A percentile compares a stretch with the other conserved stretches of the same genome.
phyloP scores from a whole-genome alignment of 2,888 invertebrate species.

The Luperina nickerlii region DNA sequence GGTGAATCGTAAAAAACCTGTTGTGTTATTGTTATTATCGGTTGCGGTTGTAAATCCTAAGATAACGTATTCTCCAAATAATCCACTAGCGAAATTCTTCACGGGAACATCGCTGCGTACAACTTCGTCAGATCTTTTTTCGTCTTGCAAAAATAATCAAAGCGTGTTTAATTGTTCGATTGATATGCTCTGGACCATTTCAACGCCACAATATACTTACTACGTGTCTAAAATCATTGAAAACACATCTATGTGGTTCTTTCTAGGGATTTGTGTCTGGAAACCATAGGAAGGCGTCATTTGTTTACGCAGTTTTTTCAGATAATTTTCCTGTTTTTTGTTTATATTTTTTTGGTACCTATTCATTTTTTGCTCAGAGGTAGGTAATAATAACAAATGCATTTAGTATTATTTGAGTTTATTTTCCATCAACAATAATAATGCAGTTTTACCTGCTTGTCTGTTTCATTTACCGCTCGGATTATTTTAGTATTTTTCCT shows the following conservation, averaged over 20 bases:
- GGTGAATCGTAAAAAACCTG: constrained; percentile 44
- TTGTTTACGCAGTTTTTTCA: constrained; percentile 44
- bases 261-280: constrained; percentile 58
- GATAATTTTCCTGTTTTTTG: constrained; percentile 59
- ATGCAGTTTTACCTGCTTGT: background rate
- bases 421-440: background rate
- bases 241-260: constrained; percentile 67
- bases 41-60: constrained; percentile 50
- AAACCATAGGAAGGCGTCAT: constrained; percentile 47
- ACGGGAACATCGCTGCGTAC: constrained; percentile 66
- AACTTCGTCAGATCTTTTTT: constrained; percentile 76
- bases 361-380: constrained; percentile 20
- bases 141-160: constrained; percentile 81
- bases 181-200: constrained; percentile 79
- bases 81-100: constrained; percentile 43
- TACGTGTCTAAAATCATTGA: constrained; percentile 71
- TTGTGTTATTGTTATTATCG: constrained; percentile 56
- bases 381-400: constrained; percentile 14
- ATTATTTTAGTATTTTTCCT: background rate
- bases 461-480: background rate
- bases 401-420: constrained; percentile 3
- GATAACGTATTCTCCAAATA: constrained; percentile 54
- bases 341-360: constrained; percentile 23
- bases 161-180: constrained; percentile 82
- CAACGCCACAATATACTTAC: constrained; percentile 68